Evolutionary conservation across 2,113 vertebrate genomes (phyloP).

Genomic region (Podilymbus podiceps): DNA sequence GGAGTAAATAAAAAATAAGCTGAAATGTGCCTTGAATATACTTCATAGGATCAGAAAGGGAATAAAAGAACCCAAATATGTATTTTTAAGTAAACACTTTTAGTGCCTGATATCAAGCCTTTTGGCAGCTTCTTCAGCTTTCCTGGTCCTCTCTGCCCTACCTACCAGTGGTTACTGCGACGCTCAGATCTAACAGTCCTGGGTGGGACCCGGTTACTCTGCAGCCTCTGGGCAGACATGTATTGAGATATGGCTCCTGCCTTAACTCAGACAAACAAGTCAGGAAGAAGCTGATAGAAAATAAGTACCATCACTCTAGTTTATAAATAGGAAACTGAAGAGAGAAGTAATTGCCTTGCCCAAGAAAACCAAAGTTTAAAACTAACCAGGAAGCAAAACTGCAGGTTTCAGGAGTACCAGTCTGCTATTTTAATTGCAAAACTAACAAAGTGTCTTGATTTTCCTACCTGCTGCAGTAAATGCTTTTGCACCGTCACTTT

Average conservation of each 20-base stretch:
- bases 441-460: neutral
- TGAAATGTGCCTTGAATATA: neutral
- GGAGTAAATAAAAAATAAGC: conserved; percentile 36
- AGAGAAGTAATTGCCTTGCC: neutral
- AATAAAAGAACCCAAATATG: neutral
- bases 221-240: neutral
- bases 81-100: neutral
- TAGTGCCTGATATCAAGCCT: neutral
- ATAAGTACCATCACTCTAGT: neutral
- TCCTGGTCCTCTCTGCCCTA: neutral
- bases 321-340: neutral
- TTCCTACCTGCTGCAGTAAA: neutral
- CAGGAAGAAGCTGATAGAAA: neutral
- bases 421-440: neutral
- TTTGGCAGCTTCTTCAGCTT: neutral
- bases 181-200: accelerated
- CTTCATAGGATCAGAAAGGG: conserved; percentile 18
- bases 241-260: neutral
- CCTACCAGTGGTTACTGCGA: neutral
- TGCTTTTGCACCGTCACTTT: neutral
- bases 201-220: neutral
- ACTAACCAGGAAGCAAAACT: neutral
- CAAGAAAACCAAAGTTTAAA: neutral
- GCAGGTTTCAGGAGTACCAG: neutral
- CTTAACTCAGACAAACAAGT: neutral